Evolutionary conservation across 2,113 vertebrate species (phyloP).

Genomic region (Bambusicola thoracicus): DNA sequence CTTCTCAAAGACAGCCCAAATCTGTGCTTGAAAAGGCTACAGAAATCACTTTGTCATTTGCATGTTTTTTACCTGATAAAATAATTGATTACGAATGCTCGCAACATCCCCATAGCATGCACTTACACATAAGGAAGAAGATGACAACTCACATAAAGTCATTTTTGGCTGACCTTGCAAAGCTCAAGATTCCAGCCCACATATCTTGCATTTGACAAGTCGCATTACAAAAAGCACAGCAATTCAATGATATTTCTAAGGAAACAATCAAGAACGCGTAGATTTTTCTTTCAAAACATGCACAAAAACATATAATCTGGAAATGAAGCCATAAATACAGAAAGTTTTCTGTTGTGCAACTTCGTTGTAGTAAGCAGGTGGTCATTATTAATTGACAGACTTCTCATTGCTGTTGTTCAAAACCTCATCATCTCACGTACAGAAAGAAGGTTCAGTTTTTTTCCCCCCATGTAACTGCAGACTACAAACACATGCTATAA

Average conservation of each 20-base stretch:
- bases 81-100: neutral
- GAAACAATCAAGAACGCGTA: neutral
- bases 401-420: neutral
- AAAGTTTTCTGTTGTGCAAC: neutral
- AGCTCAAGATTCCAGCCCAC: neutral
- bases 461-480: neutral
- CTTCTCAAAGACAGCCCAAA: neutral
- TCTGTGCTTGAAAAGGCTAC: neutral
- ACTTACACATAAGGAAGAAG: neutral
- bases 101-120: neutral
- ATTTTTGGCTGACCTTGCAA: neutral
- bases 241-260: neutral
- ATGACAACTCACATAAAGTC: neutral
- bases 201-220: neutral
- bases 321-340: neutral
- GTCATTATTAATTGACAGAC: neutral
- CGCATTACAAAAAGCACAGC: neutral
- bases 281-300: neutral
- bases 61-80: neutral
- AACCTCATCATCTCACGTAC: rapidly evolving
- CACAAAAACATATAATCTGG: neutral
- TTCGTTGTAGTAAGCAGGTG: neutral
- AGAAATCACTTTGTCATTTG: neutral
- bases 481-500: neutral
- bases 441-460: neutral